Evolutionary conservation across 2,113 vertebrate genomes (phyloP), one percentile per base, ranked within the genome.

Genomic region (Amblyopsis rosae): DNA sequence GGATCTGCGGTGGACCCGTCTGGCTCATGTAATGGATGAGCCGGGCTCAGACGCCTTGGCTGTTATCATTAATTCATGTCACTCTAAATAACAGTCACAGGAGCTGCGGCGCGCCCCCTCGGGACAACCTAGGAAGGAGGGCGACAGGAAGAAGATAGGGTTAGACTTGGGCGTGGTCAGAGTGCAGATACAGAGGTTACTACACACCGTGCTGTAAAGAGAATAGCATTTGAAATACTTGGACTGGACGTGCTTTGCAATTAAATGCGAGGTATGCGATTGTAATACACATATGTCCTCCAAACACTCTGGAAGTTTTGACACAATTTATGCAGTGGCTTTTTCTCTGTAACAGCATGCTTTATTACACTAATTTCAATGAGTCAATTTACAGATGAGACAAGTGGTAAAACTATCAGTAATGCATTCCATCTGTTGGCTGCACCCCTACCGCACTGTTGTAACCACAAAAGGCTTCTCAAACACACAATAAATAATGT

Each of bases 41-140:
- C 67, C 78, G 59, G 69, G 17, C 82, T 84, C 72, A 81, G 81
- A 77, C 87, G 83, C 70, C 73, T 66, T 70, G 75, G 77, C 83
- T 80, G 79, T 82, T 87, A 91, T 92, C 76, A 91, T 90, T 92
- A 92, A 92, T 92, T 92, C 82, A 92, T 91, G 89, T 87, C 83
- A 72, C 68, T 77, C 72, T 77, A 81, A 80, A 88, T 79, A 83
- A 80, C 49, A 48, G 79, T 59, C 65, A 70, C 69, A 64, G 80
- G n/a, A 82, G 76, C 76, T 54, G 63, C 73, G 80, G 85, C 85
- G 82, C 81, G 82, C 81, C 84, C 80, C 76, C 53, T 2, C 46
- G 51, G 79, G 79, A 86, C 74, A 82, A 81, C 72, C 65, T 26
- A 73, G 83, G 79, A 75, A 76, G 81, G 77, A 84, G 81, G 49